Percentiles rank a stretch among this genome's conserved stretches.
phyloP scores from a whole-genome alignment of 2,888 invertebrate species.

The Ypsolopha sequella region DNA sequence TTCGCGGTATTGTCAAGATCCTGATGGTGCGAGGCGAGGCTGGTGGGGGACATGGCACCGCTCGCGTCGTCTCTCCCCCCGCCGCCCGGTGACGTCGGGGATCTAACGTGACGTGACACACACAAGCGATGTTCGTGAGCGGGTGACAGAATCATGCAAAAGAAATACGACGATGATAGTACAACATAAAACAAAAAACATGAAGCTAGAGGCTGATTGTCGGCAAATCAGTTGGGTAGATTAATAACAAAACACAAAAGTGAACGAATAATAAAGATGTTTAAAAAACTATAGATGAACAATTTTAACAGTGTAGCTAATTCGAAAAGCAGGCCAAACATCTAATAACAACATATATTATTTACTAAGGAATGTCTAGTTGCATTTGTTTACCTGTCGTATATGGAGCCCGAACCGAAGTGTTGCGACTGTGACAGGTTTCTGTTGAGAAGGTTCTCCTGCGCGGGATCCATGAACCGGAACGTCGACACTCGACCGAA shows the following conservation, averaged over 20 bases:
- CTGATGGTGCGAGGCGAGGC: slow-evolving; percentile 30
- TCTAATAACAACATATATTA: slow-evolving; percentile 34
- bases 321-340: slow-evolving; percentile 11
- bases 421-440: slow-evolving; percentile 80
- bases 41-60: slow-evolving; percentile 59
- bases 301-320: not conserved
- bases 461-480: slow-evolving; percentile 86
- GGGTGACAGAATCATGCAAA: slow-evolving; percentile 66
- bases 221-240: not conserved
- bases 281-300: not conserved
- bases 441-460: slow-evolving; percentile 82
- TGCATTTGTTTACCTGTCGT: slow-evolving; percentile 77
- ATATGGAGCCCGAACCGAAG: slow-evolving; percentile 81
- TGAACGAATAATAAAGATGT: not conserved
- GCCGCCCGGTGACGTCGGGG: slow-evolving; percentile 45
- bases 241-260: not conserved
- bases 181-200: slow-evolving; percentile 33
- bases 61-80: slow-evolving; percentile 27
- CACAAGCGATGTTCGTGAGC: slow-evolving; percentile 67
- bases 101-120: slow-evolving; percentile 54
- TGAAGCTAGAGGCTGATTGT: not conserved
- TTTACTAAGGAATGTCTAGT: too few relatives aligned
- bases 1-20: slow-evolving; percentile 38
- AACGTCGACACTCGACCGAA: slow-evolving; percentile 90
- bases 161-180: slow-evolving; percentile 28